Base-by-base conservation (phyloP, 2,797 vertebrate species). In the Xiphophorus birchmanni region DNA sequence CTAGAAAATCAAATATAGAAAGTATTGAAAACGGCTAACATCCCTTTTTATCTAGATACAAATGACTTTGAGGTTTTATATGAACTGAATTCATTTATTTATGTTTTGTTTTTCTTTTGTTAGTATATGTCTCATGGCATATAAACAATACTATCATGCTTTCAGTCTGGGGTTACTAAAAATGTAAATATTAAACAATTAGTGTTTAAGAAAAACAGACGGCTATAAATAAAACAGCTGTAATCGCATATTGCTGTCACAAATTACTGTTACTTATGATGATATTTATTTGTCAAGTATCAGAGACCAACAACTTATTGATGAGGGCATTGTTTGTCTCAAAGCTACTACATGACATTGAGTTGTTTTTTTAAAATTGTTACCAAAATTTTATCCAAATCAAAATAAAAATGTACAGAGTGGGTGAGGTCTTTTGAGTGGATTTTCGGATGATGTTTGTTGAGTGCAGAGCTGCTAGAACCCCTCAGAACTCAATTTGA, bases 181-280 rank as follows among this genome's bases (percentile, higher is more conserved):
- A 21, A 65, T 65, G 35, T 32, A 63, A 35, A 63, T 37, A 21
- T 37, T 10, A 65, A 37, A 18, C 1, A 65, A 37, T 18, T 63
- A 35, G 7, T 63, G 15, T 29, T 52, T 80, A 81, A 77, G 85
- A 81, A 83, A 88, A 91, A 87, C 76, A 81, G 32, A 78, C 78
- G 0, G 60, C 72, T 86, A 90, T 91, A 79, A 92, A 93, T 92
- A 92, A 93, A 88, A 82, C 78, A 90, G 77, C 73, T 65, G 74
- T 89, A 85, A 88, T 90, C 86, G 73, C 88, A 86, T 88, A 86
- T 89, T 92, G 86, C 88, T 90, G 87, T 91, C 90, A 89, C 86
- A 90, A 89, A 91, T 89, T 23, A 52, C 7, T 54, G 50, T 54
- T 54, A 52, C 21, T 23, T 52, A 26, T 52, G 50, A 48, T 5